Conservation (phyloP, 2,797 vertebrate genomes). For the Bradypodion ventrale region DNA sequence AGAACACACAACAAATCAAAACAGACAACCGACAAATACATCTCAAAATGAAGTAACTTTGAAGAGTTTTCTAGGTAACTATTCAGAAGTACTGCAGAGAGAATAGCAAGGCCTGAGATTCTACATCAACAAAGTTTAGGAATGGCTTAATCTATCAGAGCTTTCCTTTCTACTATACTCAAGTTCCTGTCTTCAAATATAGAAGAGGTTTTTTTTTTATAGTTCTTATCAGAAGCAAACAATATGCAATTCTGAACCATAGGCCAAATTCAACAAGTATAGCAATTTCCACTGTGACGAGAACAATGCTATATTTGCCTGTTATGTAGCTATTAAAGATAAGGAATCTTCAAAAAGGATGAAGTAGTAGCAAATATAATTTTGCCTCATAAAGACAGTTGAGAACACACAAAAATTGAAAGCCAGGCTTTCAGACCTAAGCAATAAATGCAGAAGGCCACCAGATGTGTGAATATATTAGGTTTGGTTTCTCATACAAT, state of each 20-base stretch:
- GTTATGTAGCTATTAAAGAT: too few species aligned
- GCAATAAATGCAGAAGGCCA: neutral
- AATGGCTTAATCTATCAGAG: neutral
- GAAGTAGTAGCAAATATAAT: neutral
- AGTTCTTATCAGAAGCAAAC: neutral
- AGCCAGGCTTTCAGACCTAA: neutral
- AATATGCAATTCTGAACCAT: too few species aligned
- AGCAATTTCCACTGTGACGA: too few species aligned
- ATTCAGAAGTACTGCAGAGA: constrained; percentile 21
- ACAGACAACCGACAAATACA: too few species aligned
- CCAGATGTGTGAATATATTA: too few species aligned
- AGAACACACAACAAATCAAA: too few species aligned
- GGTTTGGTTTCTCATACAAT: neutral
- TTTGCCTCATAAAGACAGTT: neutral
- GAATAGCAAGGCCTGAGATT: constrained; percentile 10
- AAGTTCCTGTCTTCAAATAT: neutral
- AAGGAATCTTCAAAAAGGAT: neutral
- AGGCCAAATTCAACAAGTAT: neutral
- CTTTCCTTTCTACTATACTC: neutral
- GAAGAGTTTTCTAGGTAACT: too few species aligned
- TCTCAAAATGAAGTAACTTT: too few species aligned
- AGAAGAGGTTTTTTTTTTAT: too few species aligned
- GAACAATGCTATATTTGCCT: too few species aligned
- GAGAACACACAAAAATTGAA: neutral
- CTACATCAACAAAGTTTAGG: neutral